phyloP scores from a whole-genome alignment of 2,888 invertebrate genomes.

The Plebejus melissa region DNA sequence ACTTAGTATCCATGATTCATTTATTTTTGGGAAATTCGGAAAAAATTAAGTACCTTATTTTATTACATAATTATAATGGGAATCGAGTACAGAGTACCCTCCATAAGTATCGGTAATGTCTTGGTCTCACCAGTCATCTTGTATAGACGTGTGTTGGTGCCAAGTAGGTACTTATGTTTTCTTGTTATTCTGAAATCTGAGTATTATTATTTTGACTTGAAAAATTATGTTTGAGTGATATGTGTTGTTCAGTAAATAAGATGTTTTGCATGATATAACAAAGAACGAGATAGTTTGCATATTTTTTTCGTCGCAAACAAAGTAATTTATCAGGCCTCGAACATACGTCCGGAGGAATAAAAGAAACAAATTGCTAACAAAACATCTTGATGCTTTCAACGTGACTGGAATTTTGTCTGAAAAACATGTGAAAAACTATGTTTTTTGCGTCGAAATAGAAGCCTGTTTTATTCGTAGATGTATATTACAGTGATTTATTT shows the following conservation, averaged over 20 bases:
- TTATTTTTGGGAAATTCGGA: too few relatives aligned
- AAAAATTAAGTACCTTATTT: too few relatives aligned
- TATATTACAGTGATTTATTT: background rate
- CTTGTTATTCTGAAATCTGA: too few relatives aligned
- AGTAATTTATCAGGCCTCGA: constrained; percentile 25
- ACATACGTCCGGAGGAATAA: constrained; percentile 20
- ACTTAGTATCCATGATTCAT: too few relatives aligned
- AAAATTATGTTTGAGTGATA: background rate
- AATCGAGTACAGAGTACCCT: too few relatives aligned
- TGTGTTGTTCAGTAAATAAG: background rate
- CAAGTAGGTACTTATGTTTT: too few relatives aligned
- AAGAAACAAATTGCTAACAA: constrained; percentile 18
- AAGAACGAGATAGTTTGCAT: constrained; percentile 9
- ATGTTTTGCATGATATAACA: constrained; percentile 7
- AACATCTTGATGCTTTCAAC: constrained; percentile 24
- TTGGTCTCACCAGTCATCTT: too few relatives aligned
- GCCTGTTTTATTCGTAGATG: background rate
- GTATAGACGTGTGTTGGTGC: too few relatives aligned
- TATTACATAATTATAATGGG: too few relatives aligned
- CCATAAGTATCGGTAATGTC: too few relatives aligned
- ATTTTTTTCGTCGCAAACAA: constrained; percentile 17
- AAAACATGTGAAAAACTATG: background rate
- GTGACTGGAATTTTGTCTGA: constrained; percentile 15
- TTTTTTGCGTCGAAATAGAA: background rate
- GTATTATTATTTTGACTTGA: background rate